Evolutionary conservation across 1,140 invertebrate species (phyloP).

Genomic region (Drosophila parvula): DNA sequence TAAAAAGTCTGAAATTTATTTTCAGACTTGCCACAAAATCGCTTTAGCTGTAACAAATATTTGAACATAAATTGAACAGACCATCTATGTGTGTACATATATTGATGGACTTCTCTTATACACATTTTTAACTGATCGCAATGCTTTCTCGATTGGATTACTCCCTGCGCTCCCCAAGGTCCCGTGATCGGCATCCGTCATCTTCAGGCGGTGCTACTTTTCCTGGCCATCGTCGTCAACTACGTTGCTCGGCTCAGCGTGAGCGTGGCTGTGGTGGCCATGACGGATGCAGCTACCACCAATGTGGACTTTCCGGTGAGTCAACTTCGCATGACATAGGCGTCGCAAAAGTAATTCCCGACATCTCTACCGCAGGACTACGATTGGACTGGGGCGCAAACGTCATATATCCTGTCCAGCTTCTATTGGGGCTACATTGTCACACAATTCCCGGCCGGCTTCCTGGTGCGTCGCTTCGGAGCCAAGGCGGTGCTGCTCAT

Average conservation of each 20-base stretch:
- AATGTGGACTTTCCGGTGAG: conserved; percentile 67
- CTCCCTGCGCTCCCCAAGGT: conserved; percentile 14
- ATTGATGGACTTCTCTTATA: too few species aligned
- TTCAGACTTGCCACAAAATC: too few species aligned
- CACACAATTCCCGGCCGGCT: conserved; percentile 88
- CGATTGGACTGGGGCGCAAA: conserved; percentile 84
- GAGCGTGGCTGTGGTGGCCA: conserved; percentile 89
- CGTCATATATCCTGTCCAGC: conserved; percentile 86
- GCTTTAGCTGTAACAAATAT: too few species aligned
- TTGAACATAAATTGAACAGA: too few species aligned
- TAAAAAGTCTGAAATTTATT: too few species aligned
- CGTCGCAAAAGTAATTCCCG: neutral
- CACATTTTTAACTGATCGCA: neutral
- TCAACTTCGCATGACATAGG: neutral
- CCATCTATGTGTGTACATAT: too few species aligned
- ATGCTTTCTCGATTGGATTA: neutral
- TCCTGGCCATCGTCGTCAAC: conserved; percentile 86
- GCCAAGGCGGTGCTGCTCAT: conserved; percentile 87
- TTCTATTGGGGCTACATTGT: conserved; percentile 88
- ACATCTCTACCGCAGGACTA: conserved; percentile 67
- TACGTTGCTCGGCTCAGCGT: conserved; percentile 87
- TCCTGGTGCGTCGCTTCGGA: conserved; percentile 88
- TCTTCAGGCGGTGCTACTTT: conserved; percentile 87
- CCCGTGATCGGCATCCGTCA: conserved; percentile 86
- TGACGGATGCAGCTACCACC: conserved; percentile 85